Percentiles rank a stretch among this genome's conserved stretches.
phyloP scores from a whole-genome alignment of 2,888 invertebrate species.

The Trissolcus japonicus region DNA sequence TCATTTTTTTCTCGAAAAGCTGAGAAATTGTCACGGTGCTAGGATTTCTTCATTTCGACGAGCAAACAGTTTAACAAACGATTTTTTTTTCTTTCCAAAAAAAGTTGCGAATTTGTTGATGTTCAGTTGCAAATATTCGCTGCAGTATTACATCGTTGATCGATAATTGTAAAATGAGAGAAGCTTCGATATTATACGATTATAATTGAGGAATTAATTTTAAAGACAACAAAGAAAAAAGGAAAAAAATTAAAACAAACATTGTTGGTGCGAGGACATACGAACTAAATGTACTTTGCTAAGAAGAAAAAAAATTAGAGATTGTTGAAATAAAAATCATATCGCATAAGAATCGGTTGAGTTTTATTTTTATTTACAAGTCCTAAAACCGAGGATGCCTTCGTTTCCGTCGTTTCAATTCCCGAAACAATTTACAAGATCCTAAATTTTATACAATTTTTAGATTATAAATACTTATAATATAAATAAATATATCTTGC shows the following conservation, averaged over 20 bases:
- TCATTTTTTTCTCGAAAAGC: no score
- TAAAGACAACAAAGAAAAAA: neutral
- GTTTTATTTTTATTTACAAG: neutral
- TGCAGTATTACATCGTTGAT: constrained; percentile 48
- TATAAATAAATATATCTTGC: no score
- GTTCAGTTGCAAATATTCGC: constrained; percentile 34
- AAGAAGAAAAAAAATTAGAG: constrained; percentile 57
- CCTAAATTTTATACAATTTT: no score
- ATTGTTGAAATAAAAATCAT: constrained; percentile 66
- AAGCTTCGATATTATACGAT: constrained; percentile 60
- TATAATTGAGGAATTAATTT: constrained; percentile 29
- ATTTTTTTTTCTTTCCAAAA: no score
- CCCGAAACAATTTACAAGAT: no score
- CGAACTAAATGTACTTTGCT: constrained; percentile 62
- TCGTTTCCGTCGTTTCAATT: no score
- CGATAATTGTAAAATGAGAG: constrained; percentile 30
- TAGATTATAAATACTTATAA: no score
- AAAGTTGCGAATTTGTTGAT: constrained; percentile 2
- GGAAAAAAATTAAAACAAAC: constrained; percentile 27
- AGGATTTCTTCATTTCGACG: no score
- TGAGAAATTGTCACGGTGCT: no score
- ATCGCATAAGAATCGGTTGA: constrained; percentile 37
- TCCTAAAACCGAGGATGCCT: neutral
- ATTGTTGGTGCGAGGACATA: constrained; percentile 64
- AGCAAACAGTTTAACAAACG: no score